These are phyloP conservation scores for Bemisia tabaci DNA, from an alignment of 1,140 invertebrate species.

Conservation along the genomic window DNA sequence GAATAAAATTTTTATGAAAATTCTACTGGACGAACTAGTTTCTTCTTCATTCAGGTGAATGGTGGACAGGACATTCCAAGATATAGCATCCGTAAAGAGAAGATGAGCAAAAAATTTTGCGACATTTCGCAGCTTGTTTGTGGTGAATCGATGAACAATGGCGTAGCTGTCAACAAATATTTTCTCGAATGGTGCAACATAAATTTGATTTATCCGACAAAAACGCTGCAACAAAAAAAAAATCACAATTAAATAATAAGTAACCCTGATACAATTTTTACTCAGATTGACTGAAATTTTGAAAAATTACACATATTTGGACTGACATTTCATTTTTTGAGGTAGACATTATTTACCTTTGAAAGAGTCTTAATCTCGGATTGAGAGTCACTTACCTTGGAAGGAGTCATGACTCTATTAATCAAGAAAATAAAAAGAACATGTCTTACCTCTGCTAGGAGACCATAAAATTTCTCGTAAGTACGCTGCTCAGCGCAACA, in stretches of 20 bases:
- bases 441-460: constrained; percentile 54
- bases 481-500: constrained; percentile 98
- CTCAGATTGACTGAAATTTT: no score
- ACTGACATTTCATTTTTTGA: no score
- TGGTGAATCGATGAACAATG: constrained; percentile 86
- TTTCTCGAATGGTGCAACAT: constrained; percentile 82
- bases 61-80: constrained; percentile 75
- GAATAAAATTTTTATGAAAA: constrained; percentile 97
- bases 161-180: constrained; percentile 94
- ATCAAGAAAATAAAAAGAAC: no score
- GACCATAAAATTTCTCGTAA: constrained; percentile 96
- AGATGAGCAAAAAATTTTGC: constrained; percentile 97
- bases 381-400: no score
- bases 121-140: constrained; percentile 91
- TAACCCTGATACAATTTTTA: no score
- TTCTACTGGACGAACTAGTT: constrained; percentile 90
- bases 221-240: constrained; percentile 64
- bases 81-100: constrained; percentile 90
- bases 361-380: no score
- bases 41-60: constrained; percentile 93
- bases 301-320: no score
- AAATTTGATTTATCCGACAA: constrained; percentile 81
- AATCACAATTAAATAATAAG: no score
- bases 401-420: no score
- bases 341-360: no score